Conservation (phyloP, 1,140 invertebrate genomes). For the Bombus pascuorum region DNA sequence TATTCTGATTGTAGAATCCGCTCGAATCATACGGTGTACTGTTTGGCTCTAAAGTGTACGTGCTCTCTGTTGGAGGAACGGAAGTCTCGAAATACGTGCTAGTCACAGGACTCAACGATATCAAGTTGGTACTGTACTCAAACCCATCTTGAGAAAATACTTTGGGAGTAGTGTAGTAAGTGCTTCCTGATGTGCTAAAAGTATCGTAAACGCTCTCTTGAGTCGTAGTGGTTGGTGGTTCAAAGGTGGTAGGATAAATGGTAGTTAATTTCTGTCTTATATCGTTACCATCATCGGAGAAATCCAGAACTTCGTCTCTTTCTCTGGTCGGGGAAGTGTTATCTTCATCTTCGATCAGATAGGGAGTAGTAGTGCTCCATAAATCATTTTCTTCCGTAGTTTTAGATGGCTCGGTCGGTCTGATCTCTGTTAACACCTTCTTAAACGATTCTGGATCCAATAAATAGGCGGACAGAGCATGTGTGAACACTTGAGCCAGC, state of each 20-base stretch:
- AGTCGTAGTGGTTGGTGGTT: slow-evolving; percentile 43
- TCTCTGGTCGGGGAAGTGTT: slow-evolving; percentile 84
- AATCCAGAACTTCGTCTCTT: slow-evolving; percentile 89
- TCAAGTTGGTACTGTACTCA: slow-evolving; percentile 40
- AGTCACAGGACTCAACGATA: not conserved
- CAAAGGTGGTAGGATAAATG: slow-evolving; percentile 63
- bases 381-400: slow-evolving; percentile 48
- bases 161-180: slow-evolving; percentile 75
- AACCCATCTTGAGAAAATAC: not conserved
- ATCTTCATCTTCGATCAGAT: slow-evolving; percentile 75
- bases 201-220: slow-evolving; percentile 29
- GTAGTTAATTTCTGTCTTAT: slow-evolving; percentile 79
- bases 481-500: slow-evolving; percentile 91
- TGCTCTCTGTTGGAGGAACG: not conserved
- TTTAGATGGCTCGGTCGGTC: slow-evolving; percentile 89
- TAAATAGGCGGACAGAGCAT: slow-evolving; percentile 90
- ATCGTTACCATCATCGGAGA: slow-evolving; percentile 85
- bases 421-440: slow-evolving; percentile 87
- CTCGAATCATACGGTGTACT: slow-evolving; percentile 76
- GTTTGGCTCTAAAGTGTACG: slow-evolving; percentile 61
- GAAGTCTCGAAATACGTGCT: slow-evolving; percentile 2
- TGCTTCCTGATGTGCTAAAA: slow-evolving; percentile 52
- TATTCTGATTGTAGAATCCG: not conserved
- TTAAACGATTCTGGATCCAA: slow-evolving; percentile 91
- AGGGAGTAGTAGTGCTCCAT: slow-evolving; percentile 66